phyloP scores from a whole-genome alignment of 2,113 vertebrate species.

The Eulemur rufifrons region DNA sequence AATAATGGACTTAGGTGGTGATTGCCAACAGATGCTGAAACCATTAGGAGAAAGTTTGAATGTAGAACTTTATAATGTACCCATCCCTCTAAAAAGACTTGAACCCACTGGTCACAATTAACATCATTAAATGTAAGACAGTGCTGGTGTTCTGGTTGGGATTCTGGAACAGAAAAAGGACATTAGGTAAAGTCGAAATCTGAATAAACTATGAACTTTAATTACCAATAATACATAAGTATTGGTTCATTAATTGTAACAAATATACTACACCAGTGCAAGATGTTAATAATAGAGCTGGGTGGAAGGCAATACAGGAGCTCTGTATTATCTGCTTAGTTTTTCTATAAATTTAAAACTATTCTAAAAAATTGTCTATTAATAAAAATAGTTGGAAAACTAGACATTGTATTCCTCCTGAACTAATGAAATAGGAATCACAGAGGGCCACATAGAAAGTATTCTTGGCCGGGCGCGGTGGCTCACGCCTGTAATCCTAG shows the following conservation, averaged over 20 bases:
- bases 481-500: no score
- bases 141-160: not conserved
- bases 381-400: not conserved
- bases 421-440: not conserved
- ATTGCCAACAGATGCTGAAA: not conserved
- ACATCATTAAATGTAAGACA: not conserved
- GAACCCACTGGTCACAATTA: not conserved
- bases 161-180: not conserved
- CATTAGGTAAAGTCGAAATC: not conserved
- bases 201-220: not conserved
- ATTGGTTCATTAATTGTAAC: not conserved
- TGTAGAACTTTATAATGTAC: not conserved
- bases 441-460: not conserved
- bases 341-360: constrained; percentile 41
- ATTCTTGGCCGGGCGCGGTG: no score
- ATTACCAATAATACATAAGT: not conserved
- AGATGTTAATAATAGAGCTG: not conserved
- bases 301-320: not conserved
- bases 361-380: constrained; percentile 1
- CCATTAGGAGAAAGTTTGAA: not conserved
- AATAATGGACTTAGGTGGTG: not conserved
- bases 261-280: not conserved
- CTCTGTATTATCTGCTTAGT: not conserved
- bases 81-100: constrained; percentile 3
- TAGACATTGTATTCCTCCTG: not conserved